Conservation (phyloP, 64 coral and sea anemone genomes). For the Pachyseris speciosa region DNA sequence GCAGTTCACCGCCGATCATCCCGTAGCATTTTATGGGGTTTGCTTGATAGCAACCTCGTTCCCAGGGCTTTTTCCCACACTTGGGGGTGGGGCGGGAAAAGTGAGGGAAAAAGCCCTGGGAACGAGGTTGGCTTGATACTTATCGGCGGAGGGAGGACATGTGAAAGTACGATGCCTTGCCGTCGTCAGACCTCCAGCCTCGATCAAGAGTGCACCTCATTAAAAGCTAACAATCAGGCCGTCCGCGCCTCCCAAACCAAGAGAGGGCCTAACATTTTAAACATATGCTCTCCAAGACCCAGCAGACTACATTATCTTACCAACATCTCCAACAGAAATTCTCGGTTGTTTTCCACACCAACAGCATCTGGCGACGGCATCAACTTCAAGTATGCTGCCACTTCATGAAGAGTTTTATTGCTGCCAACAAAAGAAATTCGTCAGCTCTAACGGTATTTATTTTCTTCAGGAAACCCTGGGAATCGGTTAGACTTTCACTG, state of each 20-base stretch:
- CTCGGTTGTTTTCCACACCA: conserved; percentile 69
- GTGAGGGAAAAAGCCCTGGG: no score
- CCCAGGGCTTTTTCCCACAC: no score
- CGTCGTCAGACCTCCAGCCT: no score
- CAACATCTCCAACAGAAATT: conserved; percentile 94
- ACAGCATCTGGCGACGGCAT: conserved; percentile 71
- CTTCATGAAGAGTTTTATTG: conserved; percentile 87
- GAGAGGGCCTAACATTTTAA: not conserved
- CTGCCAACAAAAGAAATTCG: conserved; percentile 39
- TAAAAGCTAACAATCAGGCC: no score
- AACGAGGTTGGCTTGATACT: no score
- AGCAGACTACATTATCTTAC: conserved; percentile 67
- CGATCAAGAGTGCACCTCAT: not conserved
- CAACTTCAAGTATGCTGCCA: conserved; percentile 95
- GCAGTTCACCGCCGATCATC: no score
- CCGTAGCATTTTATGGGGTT: no score
- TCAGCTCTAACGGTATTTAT: not conserved
- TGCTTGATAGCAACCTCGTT: no score
- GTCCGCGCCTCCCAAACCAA: not conserved
- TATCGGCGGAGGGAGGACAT: no score
- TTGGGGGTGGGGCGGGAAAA: no score
- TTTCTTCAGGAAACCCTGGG: no score
- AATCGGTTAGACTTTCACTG: not conserved
- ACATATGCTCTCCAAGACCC: not conserved
- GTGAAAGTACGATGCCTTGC: no score